A percentile compares a stretch with the other conserved stretches of the same genome.
phyloP scores from a whole-genome alignment of 2,888 invertebrate genomes.

The Conchocele bisecta region DNA sequence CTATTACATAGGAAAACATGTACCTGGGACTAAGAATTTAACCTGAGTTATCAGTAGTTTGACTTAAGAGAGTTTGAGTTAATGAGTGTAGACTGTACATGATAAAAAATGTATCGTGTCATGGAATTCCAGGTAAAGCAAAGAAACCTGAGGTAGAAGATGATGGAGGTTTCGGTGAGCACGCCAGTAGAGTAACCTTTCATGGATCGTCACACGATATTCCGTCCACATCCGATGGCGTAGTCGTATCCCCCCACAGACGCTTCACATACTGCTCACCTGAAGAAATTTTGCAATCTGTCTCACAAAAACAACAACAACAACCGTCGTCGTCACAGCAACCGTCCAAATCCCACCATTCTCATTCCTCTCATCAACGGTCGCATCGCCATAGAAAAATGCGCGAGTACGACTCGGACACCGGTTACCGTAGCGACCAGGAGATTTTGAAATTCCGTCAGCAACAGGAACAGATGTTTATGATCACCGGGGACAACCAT shows the following conservation, averaged over 20 bases:
- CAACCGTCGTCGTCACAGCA: no score
- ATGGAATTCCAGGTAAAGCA: no score
- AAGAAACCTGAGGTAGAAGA: constrained; percentile 41
- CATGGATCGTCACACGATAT: constrained; percentile 63
- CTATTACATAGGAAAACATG: no score
- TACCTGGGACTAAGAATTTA: no score
- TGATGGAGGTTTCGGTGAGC: constrained; percentile 64
- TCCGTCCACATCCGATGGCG: constrained; percentile 20
- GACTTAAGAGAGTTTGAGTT: no score
- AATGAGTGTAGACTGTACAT: no score
- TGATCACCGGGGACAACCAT: constrained; percentile 51
- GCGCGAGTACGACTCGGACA: constrained; percentile 80
- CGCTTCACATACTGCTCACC: constrained; percentile 64
- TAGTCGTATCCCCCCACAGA: constrained; percentile 16
- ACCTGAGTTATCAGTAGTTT: no score
- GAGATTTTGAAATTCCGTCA: constrained; percentile 61
- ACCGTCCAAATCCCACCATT: constrained; percentile 22
- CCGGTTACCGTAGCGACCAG: constrained; percentile 79
- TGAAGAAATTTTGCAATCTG: constrained; percentile 55
- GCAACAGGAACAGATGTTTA: constrained; percentile 56
- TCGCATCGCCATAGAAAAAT: constrained; percentile 58
- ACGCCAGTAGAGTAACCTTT: constrained; percentile 45
- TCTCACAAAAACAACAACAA: constrained; percentile 32
- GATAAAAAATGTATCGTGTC: no score
- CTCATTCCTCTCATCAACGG: constrained; percentile 43